Evolutionary conservation across 2,888 invertebrate species (phyloP), one percentile per base, ranked within the genome.

Genomic region (Escarpia spicata): DNA sequence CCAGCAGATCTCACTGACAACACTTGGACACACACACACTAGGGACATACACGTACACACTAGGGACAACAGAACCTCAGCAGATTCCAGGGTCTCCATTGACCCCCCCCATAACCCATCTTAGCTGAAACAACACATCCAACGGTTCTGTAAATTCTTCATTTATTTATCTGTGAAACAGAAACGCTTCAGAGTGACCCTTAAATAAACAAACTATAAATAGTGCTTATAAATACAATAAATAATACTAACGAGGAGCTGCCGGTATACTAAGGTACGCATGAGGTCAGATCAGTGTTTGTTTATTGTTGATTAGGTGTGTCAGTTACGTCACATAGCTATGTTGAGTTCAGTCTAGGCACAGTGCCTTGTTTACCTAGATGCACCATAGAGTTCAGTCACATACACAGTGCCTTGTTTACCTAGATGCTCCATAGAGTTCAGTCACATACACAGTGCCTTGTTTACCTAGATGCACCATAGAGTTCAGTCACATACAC

Each of bases 181-280:
- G 52, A 52, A 75, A 75, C 19, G 75, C 75, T 75, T 75, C 75
- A 75, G 26, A 75, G 75, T 75, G 75, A 75, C 75, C 19, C 75
- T 26, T 75, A 75, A 75, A 75, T 26, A 75, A 19, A 75, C 75
- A 75, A 75, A 75, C 75, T 75, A 75, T 75, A 75, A 75, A 75
- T 75, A 75, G 19, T 75, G 19, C 26, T 75, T 75, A 75, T 75
- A 75, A 75, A 75, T 75, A 75, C 75, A 75, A 75, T 75, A 75
- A 75, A 75, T 75, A 75, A 75, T 75, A 75, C 75, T 75, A 75
- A 75, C 26, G 75, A 52, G 75, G 75, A 75, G 75, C 75, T 75
- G 75, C 75, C 75, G 75, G 75, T 19, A 26, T 19, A 75, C 75
- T 75, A 26, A 26, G 19, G 26, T 75, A 26, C 19, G 75, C 75